Conservation (phyloP, 2,797 vertebrate genomes). For the Gorsachius magnificus region DNA sequence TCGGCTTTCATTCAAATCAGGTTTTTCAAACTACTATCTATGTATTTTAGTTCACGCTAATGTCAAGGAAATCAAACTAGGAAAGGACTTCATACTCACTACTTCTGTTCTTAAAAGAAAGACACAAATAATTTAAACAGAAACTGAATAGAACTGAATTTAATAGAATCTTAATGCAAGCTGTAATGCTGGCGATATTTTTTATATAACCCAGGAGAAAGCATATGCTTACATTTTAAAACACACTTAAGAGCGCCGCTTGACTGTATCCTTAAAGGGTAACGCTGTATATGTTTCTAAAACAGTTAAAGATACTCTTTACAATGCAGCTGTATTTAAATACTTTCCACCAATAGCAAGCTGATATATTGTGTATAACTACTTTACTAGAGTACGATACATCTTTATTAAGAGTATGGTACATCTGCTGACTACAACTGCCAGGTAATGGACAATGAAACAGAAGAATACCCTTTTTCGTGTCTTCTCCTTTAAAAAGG, state of each 20-base stretch:
- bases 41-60: not conserved
- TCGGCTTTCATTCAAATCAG: not conserved
- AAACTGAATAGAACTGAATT: not conserved
- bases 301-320: not conserved
- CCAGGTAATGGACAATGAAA: not conserved
- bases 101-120: not conserved
- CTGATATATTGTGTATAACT: not conserved
- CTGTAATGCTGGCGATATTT: not conserved
- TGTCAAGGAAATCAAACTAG: not conserved
- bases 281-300: not conserved
- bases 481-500: conserved; percentile 98
- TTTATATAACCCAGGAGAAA: not conserved
- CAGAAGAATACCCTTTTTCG: conserved; percentile 89
- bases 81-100: not conserved
- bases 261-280: not conserved
- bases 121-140: not conserved
- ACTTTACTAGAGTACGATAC: not conserved
- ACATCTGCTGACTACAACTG: not conserved
- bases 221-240: not conserved
- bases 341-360: not conserved
- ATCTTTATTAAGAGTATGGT: not conserved
- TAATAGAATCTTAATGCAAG: not conserved
- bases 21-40: not conserved
- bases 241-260: not conserved
- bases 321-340: not conserved